Evolutionary conservation across 2,797 vertebrate species (phyloP).

Genomic region (Pachyuromys duprasi): DNA sequence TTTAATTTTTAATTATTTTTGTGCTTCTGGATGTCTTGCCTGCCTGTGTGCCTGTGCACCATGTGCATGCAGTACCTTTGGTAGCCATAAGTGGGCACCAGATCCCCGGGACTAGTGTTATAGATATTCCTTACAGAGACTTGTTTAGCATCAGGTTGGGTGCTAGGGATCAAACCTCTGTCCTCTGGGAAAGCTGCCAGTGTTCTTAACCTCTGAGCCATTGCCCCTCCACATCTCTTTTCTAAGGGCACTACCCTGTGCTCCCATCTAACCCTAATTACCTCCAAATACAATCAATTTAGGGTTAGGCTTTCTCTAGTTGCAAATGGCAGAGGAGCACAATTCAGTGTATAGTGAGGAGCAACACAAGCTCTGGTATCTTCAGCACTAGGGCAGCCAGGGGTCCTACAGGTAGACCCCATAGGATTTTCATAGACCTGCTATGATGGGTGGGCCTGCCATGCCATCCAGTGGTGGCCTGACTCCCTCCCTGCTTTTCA

Average conservation of each 20-base stretch:
- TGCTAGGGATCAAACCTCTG: neutral
- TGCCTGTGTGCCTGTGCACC: neutral
- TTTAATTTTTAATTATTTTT: neutral
- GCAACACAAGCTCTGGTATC: neutral
- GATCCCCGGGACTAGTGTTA: too few relatives aligned
- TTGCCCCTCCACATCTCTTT: neutral
- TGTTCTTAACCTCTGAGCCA: neutral
- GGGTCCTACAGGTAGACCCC: neutral
- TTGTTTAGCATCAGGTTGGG: neutral
- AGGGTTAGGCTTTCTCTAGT: neutral
- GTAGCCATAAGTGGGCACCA: neutral
- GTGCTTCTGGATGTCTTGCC: neutral
- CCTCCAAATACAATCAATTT: neutral
- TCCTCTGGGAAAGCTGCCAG: neutral
- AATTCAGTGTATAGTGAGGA: neutral
- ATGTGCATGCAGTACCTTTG: neutral
- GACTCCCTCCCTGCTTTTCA: slow-evolving; percentile 8
- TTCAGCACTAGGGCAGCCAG: neutral
- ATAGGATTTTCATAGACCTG: neutral
- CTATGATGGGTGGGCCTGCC: rapidly evolving
- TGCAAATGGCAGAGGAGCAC: neutral
- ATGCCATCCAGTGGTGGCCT: neutral
- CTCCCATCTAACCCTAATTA: neutral
- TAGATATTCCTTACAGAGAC: neutral
- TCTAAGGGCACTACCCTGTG: neutral